Evolutionary conservation across 2,797 vertebrate species (phyloP), one percentile per base, ranked within the genome.

Genomic region (Ataeniobius toweri): DNA sequence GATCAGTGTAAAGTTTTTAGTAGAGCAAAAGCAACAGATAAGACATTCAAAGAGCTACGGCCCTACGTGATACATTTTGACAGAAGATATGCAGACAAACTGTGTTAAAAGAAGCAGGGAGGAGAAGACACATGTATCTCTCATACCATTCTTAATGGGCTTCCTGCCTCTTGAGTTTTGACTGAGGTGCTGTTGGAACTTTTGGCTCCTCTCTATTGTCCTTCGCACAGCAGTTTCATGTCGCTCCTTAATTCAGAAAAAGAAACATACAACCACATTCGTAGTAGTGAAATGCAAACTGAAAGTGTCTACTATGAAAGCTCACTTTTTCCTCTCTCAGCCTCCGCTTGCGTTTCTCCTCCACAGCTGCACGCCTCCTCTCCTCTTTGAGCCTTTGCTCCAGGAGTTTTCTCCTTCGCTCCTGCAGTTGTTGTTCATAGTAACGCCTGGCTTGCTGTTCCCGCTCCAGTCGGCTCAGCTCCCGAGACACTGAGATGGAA

Each of bases 201-300:
- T 97, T 83, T 97, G 96, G 92, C 97, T 98, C 91, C 96, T 98
- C 88, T 98, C 97, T 85, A 96, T 95, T 0, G 98, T 99, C 77
- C 92, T 96, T 26, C 94, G 96, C 71, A 99, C 95, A 50, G 97
- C 97, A 80, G 95, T 96, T 94, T 98, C 98, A 92, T 97, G 92
- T 53, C 97, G 97, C 77, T 98, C 98, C 98, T 99, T 78, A 9
- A 89, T 75, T 85, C 53, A 85, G 46, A 44, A 73, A 86, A 80
- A 61, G 73, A 85, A 79, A 72, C 67, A 89, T 65, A 44, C 61
- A 3, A 76, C 26, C 82, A 65, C 73, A 65, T 73, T 72, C 68
- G 9, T 51, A 9, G 26, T 28, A 4, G 24, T 41, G 14, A 18
- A 73, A 74, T 53, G 6, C 48, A 48, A 44, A 18, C 0, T 44